Base-by-base conservation (phyloP, 2,888 invertebrate species). In the Apamea epomidion region DNA sequence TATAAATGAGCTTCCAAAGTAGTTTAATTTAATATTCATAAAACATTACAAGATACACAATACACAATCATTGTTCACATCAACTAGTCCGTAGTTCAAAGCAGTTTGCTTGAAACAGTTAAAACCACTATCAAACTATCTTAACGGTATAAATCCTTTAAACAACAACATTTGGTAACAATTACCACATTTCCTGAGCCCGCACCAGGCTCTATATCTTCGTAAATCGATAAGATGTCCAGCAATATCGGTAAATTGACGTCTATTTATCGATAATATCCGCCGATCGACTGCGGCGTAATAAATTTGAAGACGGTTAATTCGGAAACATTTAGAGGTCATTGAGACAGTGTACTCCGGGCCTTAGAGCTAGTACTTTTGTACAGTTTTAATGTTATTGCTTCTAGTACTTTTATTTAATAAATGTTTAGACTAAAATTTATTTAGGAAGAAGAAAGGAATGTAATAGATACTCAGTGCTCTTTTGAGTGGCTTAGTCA, bases 291-390 rank as follows among this genome's bases (percentile, higher is more conserved):
- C 87, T 80, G 81, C 85, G 88, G 91, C 81, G 93, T 90, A 93
- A 94, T 95, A 94, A 95, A 95, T 93, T 91, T 90, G 91, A 93
- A 90, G 91, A 92, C 91, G 92, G 92, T 94, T 93, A 94, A 94
- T 95, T 93, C 91, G 90, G 92, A 85, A 88, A 90, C 90, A 92
- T 94, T 94, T 92, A 92, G 88, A 90, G 91, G 91, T 92, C 91
- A 91, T 90, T 92, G 86, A 82, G 86, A 80, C 85, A 86, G 89
- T 90, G 91, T 87, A 89, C 91, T 87, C 83, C 65, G 71, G 81
- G 89, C 82, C 88, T 87, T 85, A 89, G 80, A 80, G 82, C 77
- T 72, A 69, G 73, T 77, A 83, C 73, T 86, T 74, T 83, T n/a
- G 70, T 74, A 83, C 71, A 78, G 70, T 70, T 83, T 78, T 76